Conservation (phyloP, 1,140 invertebrate genomes). For the Cyphomyrmex costatus region DNA sequence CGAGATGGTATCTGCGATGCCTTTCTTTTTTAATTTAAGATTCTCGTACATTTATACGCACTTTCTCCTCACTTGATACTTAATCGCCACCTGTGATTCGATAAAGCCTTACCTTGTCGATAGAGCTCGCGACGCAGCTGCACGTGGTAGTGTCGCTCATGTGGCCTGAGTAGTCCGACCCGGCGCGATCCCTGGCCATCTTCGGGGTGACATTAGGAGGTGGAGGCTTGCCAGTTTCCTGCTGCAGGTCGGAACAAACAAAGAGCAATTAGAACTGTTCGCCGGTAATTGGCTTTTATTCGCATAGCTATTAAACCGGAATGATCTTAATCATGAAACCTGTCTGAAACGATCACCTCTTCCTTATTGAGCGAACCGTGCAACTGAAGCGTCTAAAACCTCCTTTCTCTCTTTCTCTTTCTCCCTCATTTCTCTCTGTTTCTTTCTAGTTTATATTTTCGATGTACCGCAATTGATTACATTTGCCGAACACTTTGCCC, state of each 20-base stretch:
- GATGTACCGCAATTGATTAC: not conserved
- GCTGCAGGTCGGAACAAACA: conserved; percentile 7
- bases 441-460: conserved; percentile 29
- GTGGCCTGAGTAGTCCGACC: conserved; percentile 83
- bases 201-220: conserved; percentile 78
- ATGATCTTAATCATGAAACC: not conserved
- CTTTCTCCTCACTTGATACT: not conserved
- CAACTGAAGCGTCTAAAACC: not conserved
- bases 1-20: not conserved
- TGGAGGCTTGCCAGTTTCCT: conserved; percentile 72
- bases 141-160: conserved; percentile 84
- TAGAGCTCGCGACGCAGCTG: conserved; percentile 81
- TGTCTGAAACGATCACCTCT: conserved; percentile 32
- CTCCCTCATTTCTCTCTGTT: conserved; percentile 13
- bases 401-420: conserved; percentile 14
- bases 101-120: conserved; percentile 80
- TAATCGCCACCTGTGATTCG: not conserved
- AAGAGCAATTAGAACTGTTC: conserved; percentile 43
- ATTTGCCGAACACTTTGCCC: conserved; percentile 4
- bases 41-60: not conserved
- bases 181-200: conserved; percentile 83
- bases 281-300: not conserved
- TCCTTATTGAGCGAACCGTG: conserved; percentile 33
- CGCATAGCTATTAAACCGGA: not conserved
- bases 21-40: not conserved